Base-by-base conservation (phyloP, 1,140 invertebrate genomes). In the Nylanderia fulva region DNA sequence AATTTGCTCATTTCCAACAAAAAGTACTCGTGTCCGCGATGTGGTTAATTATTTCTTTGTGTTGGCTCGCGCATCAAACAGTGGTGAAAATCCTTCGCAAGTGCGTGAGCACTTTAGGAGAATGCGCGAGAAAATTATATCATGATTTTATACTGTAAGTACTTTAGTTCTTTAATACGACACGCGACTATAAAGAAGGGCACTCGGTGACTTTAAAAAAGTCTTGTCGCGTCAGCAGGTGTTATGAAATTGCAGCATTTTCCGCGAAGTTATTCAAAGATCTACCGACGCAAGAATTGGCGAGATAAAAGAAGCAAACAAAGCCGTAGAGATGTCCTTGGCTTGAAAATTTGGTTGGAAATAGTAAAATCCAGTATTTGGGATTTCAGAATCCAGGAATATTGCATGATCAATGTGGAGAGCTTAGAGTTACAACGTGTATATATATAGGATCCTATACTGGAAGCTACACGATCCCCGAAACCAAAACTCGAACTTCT, bases 31-130 rank as follows among this genome's bases (percentile, higher is more conserved):
- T 52, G 72, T 56, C 27, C 39, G 7, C 39, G 7, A 80, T 60
- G 5, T 8, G 52, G 52, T 36, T 82, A 82, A 71, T 82, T 82
- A 72, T 71, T 82, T 82, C 66, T 82, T 82, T n/a, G 71, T 72
- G 66, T 82, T 58, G 2, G 52, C 1, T 39, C 18, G 36, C 13
- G 13, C 36, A 80, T 69, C 45, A 80, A 69, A 13, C 27, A 33
- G 27, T 29, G n/a, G 11, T 5, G 48, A 36, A 11, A 69, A 80
- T 18, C 39, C 52, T 69, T 29, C 2, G 48, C 52, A 52, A 71
- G 13, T 24, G 24, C 29, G 36, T 58, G 52, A 68, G 15, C 11
- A n/a, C 77, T 82, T 82, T 82, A 52, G 42, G 66, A 13, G 66
- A 29, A 6, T 15, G 11, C 18, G 60, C 24, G 21, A 68, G 58